Conservation (phyloP, 2,888 invertebrate species). For the Archaeoteleia sp. region DNA sequence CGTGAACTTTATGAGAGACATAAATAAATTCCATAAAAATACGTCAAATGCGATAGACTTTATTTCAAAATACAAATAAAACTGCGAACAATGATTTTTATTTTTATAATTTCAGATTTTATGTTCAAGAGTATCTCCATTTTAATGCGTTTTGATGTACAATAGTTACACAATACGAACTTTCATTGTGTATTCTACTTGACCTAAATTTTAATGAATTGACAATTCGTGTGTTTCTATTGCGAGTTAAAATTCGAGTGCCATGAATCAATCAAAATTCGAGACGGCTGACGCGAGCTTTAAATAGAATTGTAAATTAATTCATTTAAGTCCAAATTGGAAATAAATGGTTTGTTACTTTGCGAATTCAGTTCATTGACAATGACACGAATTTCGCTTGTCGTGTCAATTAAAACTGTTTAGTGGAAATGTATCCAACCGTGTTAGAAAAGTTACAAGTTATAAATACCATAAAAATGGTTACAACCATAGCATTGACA, state of each 20-base stretch:
- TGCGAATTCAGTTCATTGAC: slow-evolving; percentile 15
- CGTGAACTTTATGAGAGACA: too few relatives aligned
- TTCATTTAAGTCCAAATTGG: slow-evolving; percentile 26
- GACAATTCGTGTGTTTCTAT: slow-evolving; percentile 3
- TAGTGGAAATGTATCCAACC: too few relatives aligned
- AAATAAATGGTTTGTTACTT: slow-evolving; percentile 27
- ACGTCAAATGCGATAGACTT: too few relatives aligned
- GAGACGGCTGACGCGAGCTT: slow-evolving; percentile 13
- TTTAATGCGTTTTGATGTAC: too few relatives aligned
- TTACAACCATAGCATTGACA: too few relatives aligned
- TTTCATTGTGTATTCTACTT: neutral
- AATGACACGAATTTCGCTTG: slow-evolving; percentile 20
- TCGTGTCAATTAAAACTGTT: slow-evolving; percentile 9
- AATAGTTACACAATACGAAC: slow-evolving; percentile 2
- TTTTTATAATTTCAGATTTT: too few relatives aligned
- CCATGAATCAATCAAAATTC: slow-evolving; percentile 22
- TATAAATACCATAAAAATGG: too few relatives aligned
- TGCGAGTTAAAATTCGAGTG: slow-evolving; percentile 17
- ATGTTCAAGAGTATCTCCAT: too few relatives aligned
- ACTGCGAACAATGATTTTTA: too few relatives aligned
- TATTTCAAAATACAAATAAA: too few relatives aligned
- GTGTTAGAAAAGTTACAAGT: too few relatives aligned
- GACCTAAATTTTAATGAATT: slow-evolving; percentile 8
- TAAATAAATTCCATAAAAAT: too few relatives aligned
- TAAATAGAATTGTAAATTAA: slow-evolving; percentile 15